Conservation (phyloP, 2,113 vertebrate species). For the Paralichthys olivaceus region DNA sequence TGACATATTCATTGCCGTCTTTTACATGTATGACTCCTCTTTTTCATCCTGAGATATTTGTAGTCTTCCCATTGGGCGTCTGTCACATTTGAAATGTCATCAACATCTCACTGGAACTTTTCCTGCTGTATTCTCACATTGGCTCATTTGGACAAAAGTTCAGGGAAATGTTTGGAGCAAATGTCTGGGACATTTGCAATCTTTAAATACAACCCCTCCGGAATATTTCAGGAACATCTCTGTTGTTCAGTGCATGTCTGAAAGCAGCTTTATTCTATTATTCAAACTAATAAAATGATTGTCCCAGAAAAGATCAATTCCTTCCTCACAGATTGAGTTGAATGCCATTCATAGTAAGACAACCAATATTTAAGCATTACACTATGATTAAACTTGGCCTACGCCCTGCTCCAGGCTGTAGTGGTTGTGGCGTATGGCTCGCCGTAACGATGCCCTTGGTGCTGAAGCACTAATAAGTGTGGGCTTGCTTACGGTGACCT, state of each 20-base stretch:
- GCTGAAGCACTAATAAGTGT: conserved; percentile 39
- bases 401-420: conserved; percentile 30
- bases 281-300: too few species aligned
- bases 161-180: too few species aligned
- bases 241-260: too few species aligned
- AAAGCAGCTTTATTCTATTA: too few species aligned
- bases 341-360: conserved; percentile 7
- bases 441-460: conserved; percentile 36
- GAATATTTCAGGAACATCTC: too few species aligned
- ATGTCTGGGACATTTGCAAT: too few species aligned
- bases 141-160: too few species aligned
- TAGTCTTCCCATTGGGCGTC: background rate
- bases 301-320: conserved; percentile 6
- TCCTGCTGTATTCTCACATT: too few species aligned
- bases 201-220: too few species aligned
- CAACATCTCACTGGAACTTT: too few species aligned
- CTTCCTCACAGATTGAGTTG: background rate
- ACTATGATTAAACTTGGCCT: background rate
- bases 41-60: too few species aligned
- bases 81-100: too few species aligned
- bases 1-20: background rate
- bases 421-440: conserved; percentile 43
- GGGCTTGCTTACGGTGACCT: conserved; percentile 33
- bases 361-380: background rate
- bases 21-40: background rate